Conservation (phyloP, 2,797 vertebrate genomes). For the Spinus pinus region DNA sequence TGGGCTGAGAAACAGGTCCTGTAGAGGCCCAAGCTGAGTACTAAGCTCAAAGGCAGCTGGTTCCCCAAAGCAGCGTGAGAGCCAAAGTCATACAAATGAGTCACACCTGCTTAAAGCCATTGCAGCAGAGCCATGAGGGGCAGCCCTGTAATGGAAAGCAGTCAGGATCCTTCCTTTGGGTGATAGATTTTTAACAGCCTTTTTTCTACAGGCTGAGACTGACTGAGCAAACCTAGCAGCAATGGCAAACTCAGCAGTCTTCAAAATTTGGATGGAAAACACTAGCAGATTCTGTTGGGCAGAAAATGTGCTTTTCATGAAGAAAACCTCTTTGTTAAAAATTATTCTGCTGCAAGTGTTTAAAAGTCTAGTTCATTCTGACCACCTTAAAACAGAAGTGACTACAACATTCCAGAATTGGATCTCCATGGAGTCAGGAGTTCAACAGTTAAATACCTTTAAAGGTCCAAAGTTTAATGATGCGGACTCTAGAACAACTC, state of each 20-base stretch:
- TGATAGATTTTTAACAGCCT: neutral
- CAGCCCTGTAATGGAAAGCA: neutral
- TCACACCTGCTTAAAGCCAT: conserved; percentile 7
- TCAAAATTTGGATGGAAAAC: neutral
- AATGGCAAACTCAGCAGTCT: neutral
- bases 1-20: neutral
- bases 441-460: conserved; percentile 39
- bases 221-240: neutral
- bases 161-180: neutral
- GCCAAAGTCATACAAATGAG: neutral
- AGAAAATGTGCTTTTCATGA: neutral
- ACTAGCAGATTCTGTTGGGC: neutral
- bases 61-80: neutral
- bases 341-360: conserved; percentile 27
- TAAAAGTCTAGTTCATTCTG: neutral
- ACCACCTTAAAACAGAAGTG: conserved; percentile 30
- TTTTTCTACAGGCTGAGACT: neutral
- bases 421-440: neutral
- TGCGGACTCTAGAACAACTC: neutral
- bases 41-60: neutral
- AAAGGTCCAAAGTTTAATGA: conserved; percentile 36
- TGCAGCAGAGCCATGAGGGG: neutral
- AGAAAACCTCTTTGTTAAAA: conserved; percentile 37
- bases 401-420: conserved; percentile 21
- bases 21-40: neutral